These are phyloP conservation scores for Pangasius larnaudii DNA, from an alignment of 2,797 vertebrate genomes.

Conservation along the genomic window DNA sequence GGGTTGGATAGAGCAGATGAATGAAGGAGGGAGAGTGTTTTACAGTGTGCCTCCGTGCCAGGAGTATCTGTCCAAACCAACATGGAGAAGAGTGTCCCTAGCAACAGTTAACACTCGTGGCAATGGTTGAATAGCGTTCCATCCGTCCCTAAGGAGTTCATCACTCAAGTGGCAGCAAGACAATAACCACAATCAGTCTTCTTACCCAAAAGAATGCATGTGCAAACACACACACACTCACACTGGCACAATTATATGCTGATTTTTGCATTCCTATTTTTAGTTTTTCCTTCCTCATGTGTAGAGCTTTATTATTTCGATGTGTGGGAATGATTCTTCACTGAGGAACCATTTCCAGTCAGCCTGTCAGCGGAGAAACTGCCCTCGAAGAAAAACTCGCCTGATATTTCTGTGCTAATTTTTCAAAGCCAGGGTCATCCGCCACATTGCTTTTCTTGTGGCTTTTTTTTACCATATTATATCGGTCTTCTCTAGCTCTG, in stretches of 20 bases:
- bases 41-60: constrained; percentile 29
- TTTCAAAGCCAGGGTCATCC: constrained; percentile 38
- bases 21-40: constrained; percentile 22
- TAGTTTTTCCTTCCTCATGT: constrained; percentile 6
- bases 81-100: constrained; percentile 58
- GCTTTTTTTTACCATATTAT: constrained; percentile 27
- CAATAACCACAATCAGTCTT: constrained; percentile 53
- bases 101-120: constrained; percentile 65
- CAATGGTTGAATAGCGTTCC: constrained; percentile 60
- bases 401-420: constrained; percentile 45
- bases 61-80: constrained; percentile 36
- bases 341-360: constrained; percentile 47
- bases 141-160: constrained; percentile 51
- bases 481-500: constrained; percentile 15
- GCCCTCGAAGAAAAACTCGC: constrained; percentile 40
- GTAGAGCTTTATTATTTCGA: constrained; percentile 6
- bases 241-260: background rate
- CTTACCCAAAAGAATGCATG: constrained; percentile 30
- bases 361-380: constrained; percentile 35
- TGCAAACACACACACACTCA: constrained; percentile 13
- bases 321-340: constrained; percentile 36
- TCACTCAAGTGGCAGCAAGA: constrained; percentile 45
- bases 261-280: constrained; percentile 37
- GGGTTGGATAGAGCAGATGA: constrained; percentile 8
- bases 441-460: constrained; percentile 36